Conservation (phyloP, 2,797 vertebrate species). For the Rhabdophis nuchalis region DNA sequence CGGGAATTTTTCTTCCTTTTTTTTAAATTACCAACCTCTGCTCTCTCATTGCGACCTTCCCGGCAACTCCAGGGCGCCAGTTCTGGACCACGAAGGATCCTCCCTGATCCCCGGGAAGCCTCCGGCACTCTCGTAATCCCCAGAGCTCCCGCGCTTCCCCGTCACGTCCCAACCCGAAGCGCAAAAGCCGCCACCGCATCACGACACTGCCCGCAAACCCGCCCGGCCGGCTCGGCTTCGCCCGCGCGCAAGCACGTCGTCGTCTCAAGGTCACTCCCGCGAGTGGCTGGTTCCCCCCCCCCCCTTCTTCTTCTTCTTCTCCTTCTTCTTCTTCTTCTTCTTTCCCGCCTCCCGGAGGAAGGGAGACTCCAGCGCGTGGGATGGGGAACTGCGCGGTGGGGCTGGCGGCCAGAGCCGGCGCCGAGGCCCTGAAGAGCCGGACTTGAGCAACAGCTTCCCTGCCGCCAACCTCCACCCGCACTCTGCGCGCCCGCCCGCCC, state of each 20-base stretch:
- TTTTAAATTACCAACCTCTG: neutral
- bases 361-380: neutral
- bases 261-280: slow-evolving; percentile 13
- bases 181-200: neutral
- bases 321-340: neutral
- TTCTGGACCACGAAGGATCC: neutral
- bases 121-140: slow-evolving; percentile 15
- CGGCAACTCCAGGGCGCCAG: neutral
- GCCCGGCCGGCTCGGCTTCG: neutral
- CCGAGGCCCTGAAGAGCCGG: neutral
- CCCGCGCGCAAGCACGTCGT: neutral
- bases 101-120: neutral
- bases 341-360: neutral
- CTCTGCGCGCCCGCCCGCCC: neutral
- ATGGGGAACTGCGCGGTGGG: neutral
- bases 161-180: neutral
- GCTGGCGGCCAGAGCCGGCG: neutral
- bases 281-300: neutral
- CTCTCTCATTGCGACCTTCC: neutral
- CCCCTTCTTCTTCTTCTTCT: neutral
- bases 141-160: neutral
- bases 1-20: neutral
- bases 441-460: no score
- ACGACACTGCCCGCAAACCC: neutral
- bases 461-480: neutral